Evolutionary conservation across 1,140 invertebrate genomes (phyloP).

Genomic region (Drosophila novamexicana): DNA sequence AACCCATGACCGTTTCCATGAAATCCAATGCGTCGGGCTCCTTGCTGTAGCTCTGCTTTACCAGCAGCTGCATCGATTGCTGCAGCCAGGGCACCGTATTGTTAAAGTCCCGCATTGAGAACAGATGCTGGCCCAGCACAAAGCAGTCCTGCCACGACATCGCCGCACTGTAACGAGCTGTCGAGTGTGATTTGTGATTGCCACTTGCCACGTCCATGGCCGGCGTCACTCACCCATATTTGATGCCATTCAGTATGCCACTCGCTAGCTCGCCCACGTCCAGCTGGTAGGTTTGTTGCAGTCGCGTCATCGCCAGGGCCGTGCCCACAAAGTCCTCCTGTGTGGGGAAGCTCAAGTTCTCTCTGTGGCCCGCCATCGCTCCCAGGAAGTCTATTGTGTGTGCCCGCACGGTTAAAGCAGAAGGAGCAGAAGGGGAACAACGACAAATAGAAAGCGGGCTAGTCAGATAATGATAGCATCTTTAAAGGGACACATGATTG

Average conservation of each 20-base stretch:
- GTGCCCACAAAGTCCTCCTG: slow-evolving; percentile 96
- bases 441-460: slow-evolving; percentile 20
- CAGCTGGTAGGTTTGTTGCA: slow-evolving; percentile 98
- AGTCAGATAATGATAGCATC: slow-evolving; percentile 12
- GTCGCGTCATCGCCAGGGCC: slow-evolving; percentile 94
- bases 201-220: slow-evolving; percentile 7
- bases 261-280: slow-evolving; percentile 94
- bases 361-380: slow-evolving; percentile 88
- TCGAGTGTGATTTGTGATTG: slow-evolving; percentile 29
- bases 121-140: slow-evolving; percentile 97
- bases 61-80: slow-evolving; percentile 87
- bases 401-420: neutral
- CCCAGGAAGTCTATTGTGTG: slow-evolving; percentile 87
- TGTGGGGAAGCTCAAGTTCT: slow-evolving; percentile 91
- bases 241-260: slow-evolving; percentile 93
- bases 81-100: slow-evolving; percentile 97
- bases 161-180: slow-evolving; percentile 84
- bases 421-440: neutral
- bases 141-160: slow-evolving; percentile 96
- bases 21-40: slow-evolving; percentile 65
- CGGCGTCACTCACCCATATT: slow-evolving; percentile 88
- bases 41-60: slow-evolving; percentile 45
- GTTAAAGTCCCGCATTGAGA: slow-evolving; percentile 96
- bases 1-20: slow-evolving; percentile 69
- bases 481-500: neutral